Conservation (phyloP, 92 coral and sea anemone genomes). For the Palythoa caribaeorum region DNA sequence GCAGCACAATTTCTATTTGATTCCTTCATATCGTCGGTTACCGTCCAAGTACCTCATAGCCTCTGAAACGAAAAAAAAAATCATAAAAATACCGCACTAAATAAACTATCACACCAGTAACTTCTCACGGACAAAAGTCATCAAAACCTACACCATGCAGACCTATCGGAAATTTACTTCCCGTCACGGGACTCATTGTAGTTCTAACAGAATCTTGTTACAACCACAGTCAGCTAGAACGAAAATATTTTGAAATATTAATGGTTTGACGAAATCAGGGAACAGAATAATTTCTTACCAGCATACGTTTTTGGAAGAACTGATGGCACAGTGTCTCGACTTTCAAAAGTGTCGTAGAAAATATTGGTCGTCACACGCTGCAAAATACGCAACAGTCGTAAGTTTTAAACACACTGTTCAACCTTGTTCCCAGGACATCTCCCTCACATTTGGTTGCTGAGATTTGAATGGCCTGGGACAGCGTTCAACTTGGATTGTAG, state of each 20-base stretch:
- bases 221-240: too few species aligned
- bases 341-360: constrained; percentile 73
- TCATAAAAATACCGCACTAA: background rate
- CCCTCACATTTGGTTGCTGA: too few species aligned
- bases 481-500: too few species aligned
- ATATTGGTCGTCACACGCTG: constrained; percentile 73
- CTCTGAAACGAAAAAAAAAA: constrained; percentile 22
- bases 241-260: too few species aligned
- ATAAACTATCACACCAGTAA: too few species aligned
- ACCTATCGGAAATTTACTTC: too few species aligned
- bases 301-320: constrained; percentile 69
- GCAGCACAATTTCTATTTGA: background rate
- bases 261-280: too few species aligned
- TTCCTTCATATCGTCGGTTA: constrained; percentile 39
- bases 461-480: too few species aligned
- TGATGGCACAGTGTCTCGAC: constrained; percentile 54
- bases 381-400: background rate
- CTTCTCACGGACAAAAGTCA: background rate
- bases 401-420: too few species aligned
- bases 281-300: constrained; percentile 35
- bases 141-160: too few species aligned
- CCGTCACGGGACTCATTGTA: too few species aligned
- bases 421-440: background rate
- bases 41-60: constrained; percentile 42
- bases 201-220: too few species aligned